Evolutionary conservation across 2,113 vertebrate species (phyloP).

Genomic region (Orycteropus afer): DNA sequence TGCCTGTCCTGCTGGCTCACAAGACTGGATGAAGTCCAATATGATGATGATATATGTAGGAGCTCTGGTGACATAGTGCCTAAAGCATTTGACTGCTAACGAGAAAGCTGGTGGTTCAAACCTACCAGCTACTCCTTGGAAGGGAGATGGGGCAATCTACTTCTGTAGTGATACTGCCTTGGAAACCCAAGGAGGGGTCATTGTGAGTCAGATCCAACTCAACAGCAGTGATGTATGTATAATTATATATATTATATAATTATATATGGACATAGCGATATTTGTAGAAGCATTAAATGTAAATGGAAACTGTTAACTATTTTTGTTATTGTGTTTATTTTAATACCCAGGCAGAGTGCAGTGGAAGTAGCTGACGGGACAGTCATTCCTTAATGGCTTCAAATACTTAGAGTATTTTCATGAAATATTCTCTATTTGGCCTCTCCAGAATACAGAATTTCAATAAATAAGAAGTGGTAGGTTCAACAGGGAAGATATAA

Average conservation of each 20-base stretch:
- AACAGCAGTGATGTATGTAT: too few species aligned
- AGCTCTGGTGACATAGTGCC: too few species aligned
- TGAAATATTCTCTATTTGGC: background rate
- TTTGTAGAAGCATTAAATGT: background rate
- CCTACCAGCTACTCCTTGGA: too few species aligned
- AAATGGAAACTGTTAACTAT: background rate
- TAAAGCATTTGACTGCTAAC: too few species aligned
- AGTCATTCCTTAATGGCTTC: background rate
- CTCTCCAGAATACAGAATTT: background rate
- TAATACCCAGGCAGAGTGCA: background rate
- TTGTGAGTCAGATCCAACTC: too few species aligned
- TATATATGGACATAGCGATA: too few species aligned
- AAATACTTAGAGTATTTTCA: background rate
- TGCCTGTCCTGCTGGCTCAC: background rate
- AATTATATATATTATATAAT: too few species aligned
- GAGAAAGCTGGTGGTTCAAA: too few species aligned
- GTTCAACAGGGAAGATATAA: background rate
- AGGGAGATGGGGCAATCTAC: too few species aligned
- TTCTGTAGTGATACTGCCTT: too few species aligned
- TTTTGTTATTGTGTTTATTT: background rate
- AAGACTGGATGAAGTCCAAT: background rate
- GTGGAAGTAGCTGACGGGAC: background rate
- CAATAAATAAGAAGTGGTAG: background rate
- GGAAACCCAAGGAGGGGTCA: too few species aligned
- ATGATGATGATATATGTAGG: background rate